Evolutionary conservation across 2,113 vertebrate species (phyloP).

Genomic region (Laticauda colubrina): DNA sequence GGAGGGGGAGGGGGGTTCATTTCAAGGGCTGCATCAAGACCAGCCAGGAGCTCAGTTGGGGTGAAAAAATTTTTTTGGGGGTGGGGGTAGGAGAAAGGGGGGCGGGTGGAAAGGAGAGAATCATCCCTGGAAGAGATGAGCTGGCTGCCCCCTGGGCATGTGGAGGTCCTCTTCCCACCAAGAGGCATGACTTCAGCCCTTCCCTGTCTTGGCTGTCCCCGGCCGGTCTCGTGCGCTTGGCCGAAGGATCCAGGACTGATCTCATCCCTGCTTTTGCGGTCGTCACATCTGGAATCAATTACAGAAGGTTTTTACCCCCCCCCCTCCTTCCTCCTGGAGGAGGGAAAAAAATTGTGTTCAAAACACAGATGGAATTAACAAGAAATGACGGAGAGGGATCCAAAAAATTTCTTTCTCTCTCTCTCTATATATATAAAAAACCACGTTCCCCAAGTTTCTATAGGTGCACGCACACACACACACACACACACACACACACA

Average conservation of each 20-base stretch:
- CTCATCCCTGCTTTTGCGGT: constrained; percentile 21
- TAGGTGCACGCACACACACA: no score
- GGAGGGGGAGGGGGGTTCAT: background rate
- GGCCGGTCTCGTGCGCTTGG: constrained; percentile 16
- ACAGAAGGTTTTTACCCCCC: background rate
- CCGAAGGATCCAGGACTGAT: background rate
- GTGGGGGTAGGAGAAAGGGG: fast-evolving
- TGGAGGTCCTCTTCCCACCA: fast-evolving
- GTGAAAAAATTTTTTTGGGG: background rate
- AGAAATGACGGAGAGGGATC: background rate
- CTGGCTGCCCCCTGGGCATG: no score
- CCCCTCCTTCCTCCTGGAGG: background rate
- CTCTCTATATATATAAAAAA: no score
- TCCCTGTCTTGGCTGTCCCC: background rate
- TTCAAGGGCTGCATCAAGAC: background rate
- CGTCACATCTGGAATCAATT: constrained; percentile 29
- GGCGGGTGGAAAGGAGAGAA: fast-evolving
- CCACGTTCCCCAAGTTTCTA: no score
- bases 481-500: no score
- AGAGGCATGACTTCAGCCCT: background rate
- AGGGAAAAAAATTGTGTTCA: background rate
- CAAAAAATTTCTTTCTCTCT: no score
- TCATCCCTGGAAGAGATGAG: no score
- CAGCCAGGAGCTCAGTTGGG: background rate
- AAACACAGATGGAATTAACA: constrained; percentile 20